Conservation (phyloP, 2,888 invertebrate genomes). For the Argyresthia albistria region DNA sequence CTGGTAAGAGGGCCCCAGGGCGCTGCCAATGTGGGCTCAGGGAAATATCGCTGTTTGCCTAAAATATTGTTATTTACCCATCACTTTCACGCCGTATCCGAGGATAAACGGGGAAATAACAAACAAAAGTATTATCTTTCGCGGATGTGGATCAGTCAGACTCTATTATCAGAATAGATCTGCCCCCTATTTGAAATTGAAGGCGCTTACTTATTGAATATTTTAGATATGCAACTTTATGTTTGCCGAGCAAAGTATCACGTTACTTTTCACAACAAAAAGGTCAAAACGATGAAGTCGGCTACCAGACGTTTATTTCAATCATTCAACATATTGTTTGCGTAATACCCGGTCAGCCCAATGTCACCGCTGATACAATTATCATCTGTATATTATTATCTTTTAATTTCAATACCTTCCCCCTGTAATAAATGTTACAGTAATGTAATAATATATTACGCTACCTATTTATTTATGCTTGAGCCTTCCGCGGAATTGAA, state of each 20-base stretch:
- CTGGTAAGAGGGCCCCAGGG: slow-evolving; percentile 41
- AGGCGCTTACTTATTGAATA: too few species aligned
- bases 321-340: too few species aligned
- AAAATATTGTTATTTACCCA: slow-evolving; percentile 66
- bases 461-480: not conserved
- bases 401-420: not conserved
- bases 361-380: too few species aligned
- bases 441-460: not conserved
- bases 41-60: slow-evolving; percentile 59
- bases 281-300: too few species aligned
- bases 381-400: not conserved
- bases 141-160: slow-evolving; percentile 14
- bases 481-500: slow-evolving; percentile 16
- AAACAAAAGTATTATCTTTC: slow-evolving; percentile 34
- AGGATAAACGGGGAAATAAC: slow-evolving; percentile 52
- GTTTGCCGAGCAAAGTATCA: too few species aligned
- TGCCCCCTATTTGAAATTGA: too few species aligned
- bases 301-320: too few species aligned
- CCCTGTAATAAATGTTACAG: not conserved
- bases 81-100: slow-evolving; percentile 60
- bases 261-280: too few species aligned
- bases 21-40: slow-evolving; percentile 45
- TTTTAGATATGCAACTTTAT: too few species aligned
- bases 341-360: too few species aligned
- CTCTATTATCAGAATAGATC: too few species aligned